phyloP scores from a whole-genome alignment of 1,140 invertebrate species.

The Trichoplusia ni region DNA sequence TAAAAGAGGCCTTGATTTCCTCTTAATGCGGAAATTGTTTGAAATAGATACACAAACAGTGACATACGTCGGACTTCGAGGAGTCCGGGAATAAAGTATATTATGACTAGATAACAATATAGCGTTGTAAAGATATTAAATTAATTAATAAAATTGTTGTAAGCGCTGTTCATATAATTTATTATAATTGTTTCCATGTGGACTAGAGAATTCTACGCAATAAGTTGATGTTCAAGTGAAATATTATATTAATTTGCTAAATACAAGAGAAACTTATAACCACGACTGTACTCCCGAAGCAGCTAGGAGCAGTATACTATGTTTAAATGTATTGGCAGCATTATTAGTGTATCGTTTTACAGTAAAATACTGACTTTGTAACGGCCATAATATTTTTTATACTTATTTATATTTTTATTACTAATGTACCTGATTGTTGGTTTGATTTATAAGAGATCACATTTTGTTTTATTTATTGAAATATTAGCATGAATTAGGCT shows the following conservation, averaged over 20 bases:
- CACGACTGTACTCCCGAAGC: too few species aligned
- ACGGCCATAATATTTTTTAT: slow-evolving; percentile 22
- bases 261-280: too few species aligned
- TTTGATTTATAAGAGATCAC: slow-evolving; percentile 9
- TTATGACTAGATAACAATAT: slow-evolving; percentile 22
- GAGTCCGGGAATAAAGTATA: slow-evolving; percentile 6
- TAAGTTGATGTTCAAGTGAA: slow-evolving; percentile 19
- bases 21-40: not conserved
- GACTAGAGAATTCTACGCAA: slow-evolving; percentile 6
- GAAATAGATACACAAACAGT: not conserved
- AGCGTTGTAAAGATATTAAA: slow-evolving; percentile 21
- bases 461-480: slow-evolving; percentile 11
- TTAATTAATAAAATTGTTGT: slow-evolving; percentile 16
- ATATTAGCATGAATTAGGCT: slow-evolving; percentile 9
- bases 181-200: slow-evolving; percentile 3
- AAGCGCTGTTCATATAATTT: slow-evolving; percentile 19
- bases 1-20: too few species aligned
- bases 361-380: slow-evolving; percentile 7
- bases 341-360: slow-evolving; percentile 5
- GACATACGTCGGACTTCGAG: not conserved
- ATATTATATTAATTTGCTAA: slow-evolving; percentile 21
- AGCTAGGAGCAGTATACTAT: too few species aligned
- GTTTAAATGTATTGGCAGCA: not conserved
- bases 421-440: slow-evolving; percentile 30
- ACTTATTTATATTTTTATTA: slow-evolving; percentile 4